A percentile compares a stretch with the other conserved stretches of the same genome.
These are phyloP conservation scores for Vulpes ferrilata DNA, from an alignment of 2,113 vertebrate genomes.

Conservation along the genomic window DNA sequence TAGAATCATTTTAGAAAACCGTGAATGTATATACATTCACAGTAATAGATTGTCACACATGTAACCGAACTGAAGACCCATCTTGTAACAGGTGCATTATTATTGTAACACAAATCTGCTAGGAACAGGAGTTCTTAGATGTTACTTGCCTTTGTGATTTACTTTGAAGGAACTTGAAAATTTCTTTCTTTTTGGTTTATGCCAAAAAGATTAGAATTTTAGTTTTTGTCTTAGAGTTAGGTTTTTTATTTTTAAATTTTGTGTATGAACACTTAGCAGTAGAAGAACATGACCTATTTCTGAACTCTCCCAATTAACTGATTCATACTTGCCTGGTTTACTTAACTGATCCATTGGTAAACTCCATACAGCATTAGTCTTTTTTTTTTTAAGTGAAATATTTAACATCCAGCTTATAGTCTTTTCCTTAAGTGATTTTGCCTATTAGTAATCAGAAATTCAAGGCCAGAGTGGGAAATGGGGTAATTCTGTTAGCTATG, in stretches of 20 bases:
- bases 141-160: not conserved
- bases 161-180: constrained; percentile 32
- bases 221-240: not conserved
- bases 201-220: not conserved
- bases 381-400: not conserved
- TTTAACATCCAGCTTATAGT: not conserved
- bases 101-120: not conserved
- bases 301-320: not conserved
- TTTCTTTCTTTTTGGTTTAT: constrained; percentile 48
- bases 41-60: not conserved
- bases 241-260: not conserved
- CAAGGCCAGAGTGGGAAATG: not conserved
- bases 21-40: not conserved
- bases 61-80: not conserved
- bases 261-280: not conserved
- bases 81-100: not conserved
- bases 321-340: not conserved
- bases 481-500: not conserved
- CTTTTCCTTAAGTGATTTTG: not conserved
- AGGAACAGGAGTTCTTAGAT: not conserved
- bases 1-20: constrained; percentile 10
- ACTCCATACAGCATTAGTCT: not conserved
- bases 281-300: not conserved
- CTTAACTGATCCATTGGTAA: not conserved
- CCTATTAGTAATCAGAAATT: not conserved